Evolutionary conservation across 1,140 invertebrate species (phyloP), one percentile per base, ranked within the genome.

Genomic region (Halesus radiatus): DNA sequence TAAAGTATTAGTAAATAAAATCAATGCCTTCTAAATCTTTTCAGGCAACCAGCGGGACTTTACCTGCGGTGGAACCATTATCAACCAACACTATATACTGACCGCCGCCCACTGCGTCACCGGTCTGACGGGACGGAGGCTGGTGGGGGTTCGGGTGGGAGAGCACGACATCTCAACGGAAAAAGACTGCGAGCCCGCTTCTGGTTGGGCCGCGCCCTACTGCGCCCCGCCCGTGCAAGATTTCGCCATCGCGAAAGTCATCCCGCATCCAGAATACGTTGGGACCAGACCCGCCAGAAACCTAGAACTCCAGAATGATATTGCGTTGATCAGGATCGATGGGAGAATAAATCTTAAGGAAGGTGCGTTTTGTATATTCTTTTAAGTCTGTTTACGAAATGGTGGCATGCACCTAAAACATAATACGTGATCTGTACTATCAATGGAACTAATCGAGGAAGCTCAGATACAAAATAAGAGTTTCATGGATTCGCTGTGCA

Each of bases 91-190:
- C 83, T 94, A 94, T 82, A 90, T 95, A 29, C 86, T 95, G 16
- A 95, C 94, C 0, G 94, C 94, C 1, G 94, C 93, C 1, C 94
- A 94, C 83, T 94, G 93, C 76, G 89, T 94, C 8, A 89, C 89
- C 3, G 84, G 86, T 6, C 83, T 92, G 29, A 29, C 8, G 0
- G 84, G 87, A 76, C 74, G 87, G 66, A 86, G 76, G 68, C 78
- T 91, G 52, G 80, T 84, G 74, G 88, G 88, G 20, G 91, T 93
- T 0, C 86, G 93, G 53, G 85, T 94, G 0, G 93, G 93, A 8
- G 93, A 95, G 68, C 89, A 94, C 81, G 89, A 94, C 81, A 50
- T 68, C 37, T 23, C 3, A 10, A 78, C 18, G 10, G 50, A 52
- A 85, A 91, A 85, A 0, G 94, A 95, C 81, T 95, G 94, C 84